Conservation (phyloP, 2,113 vertebrate species). For the Cryptomyrus ogoouensis region DNA sequence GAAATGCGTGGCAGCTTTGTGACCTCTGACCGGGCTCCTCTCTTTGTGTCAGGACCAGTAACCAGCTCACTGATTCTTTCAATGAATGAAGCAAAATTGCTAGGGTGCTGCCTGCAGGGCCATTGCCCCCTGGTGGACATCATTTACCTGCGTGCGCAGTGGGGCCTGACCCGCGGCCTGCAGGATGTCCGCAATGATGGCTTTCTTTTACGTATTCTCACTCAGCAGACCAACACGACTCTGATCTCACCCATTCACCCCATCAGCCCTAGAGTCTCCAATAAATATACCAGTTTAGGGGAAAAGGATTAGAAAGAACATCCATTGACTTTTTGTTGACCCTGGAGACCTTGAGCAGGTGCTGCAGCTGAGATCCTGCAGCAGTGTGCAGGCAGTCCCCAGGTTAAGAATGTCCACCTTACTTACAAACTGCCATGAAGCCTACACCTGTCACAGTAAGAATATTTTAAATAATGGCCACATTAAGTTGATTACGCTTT, state of each 20-base stretch:
- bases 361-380: neutral
- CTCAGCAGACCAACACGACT: constrained; percentile 64
- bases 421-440: neutral
- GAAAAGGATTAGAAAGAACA: neutral
- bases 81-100: constrained; percentile 68
- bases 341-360: neutral
- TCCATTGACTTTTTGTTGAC: neutral
- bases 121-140: constrained; percentile 68
- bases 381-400: neutral
- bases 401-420: neutral
- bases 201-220: constrained; percentile 72
- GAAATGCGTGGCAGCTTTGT: constrained; percentile 10
- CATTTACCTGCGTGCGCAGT: constrained; percentile 63
- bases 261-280: neutral
- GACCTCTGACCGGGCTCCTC: constrained; percentile 25
- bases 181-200: constrained; percentile 69
- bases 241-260: constrained; percentile 63
- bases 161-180: constrained; percentile 57
- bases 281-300: neutral
- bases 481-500: neutral
- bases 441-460: neutral
- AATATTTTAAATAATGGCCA: neutral
- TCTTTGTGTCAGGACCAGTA: constrained; percentile 45
- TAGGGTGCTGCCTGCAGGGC: constrained; percentile 67
- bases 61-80: constrained; percentile 65